Conservation (phyloP, 1,140 invertebrate genomes). For the Akabosia matsudoensis region DNA sequence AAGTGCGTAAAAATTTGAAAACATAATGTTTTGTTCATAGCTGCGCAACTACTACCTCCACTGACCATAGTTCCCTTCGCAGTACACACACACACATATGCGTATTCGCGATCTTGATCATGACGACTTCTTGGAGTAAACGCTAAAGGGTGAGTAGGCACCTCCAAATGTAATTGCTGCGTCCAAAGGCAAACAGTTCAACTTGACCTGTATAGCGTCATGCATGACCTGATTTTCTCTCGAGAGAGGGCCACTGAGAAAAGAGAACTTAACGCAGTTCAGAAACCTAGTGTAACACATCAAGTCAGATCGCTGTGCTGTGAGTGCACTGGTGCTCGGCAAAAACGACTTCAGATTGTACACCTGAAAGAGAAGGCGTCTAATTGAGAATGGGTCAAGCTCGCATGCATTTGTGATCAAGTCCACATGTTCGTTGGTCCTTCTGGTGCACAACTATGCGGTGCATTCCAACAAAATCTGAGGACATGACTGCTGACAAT, state of each 20-base stretch:
- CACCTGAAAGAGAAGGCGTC: conserved; percentile 8
- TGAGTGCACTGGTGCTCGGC: too few species aligned
- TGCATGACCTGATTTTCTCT: conserved; percentile 8
- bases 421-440: not conserved
- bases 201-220: conserved; percentile 6
- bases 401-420: conserved; percentile 9
- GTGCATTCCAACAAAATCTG: not conserved
- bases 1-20: too few species aligned
- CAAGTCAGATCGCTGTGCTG: too few species aligned
- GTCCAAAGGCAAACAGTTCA: conserved; percentile 10
- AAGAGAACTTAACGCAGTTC: not conserved
- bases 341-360: not conserved
- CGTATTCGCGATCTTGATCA: too few species aligned
- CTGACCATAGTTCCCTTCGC: too few species aligned
- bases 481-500: not conserved
- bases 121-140: not conserved
- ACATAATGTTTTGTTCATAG: too few species aligned
- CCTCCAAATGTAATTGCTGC: not conserved
- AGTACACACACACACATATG: too few species aligned
- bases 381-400: conserved; percentile 8
- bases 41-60: too few species aligned
- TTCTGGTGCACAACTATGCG: not conserved
- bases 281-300: not conserved
- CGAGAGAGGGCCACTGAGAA: too few species aligned
- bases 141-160: not conserved